Percentiles rank a stretch among this genome's conserved stretches.
Conservation (phyloP, 2,113 vertebrate genomes). For the sheep (Ovis aries) region DNA sequence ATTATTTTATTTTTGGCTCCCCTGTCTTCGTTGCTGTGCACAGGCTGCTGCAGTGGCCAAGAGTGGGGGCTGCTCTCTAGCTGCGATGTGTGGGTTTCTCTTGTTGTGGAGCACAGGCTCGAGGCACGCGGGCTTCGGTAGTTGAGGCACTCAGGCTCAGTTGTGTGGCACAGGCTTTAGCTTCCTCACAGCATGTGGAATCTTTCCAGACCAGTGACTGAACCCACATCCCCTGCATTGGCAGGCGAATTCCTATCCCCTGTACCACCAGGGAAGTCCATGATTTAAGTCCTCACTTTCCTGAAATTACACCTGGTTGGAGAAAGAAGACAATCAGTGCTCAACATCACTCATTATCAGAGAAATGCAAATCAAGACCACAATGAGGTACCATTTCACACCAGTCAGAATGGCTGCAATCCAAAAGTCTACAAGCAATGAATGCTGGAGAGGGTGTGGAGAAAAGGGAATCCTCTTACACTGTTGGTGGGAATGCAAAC, state of each 20-base stretch:
- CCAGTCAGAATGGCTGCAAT: no score
- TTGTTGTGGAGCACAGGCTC: background rate
- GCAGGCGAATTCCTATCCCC: background rate
- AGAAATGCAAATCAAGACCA: no score
- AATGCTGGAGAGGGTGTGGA: no score
- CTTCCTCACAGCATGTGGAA: background rate
- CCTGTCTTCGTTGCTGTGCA: background rate
- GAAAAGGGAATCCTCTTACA: no score
- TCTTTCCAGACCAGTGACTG: background rate
- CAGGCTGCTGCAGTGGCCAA: background rate
- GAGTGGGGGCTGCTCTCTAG: background rate
- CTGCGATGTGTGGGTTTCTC: accelerated
- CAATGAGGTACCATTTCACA: no score
- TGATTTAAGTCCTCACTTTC: background rate
- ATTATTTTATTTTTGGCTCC: background rate
- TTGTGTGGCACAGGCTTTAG: background rate
- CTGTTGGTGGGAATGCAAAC: no score
- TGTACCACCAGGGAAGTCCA: background rate
- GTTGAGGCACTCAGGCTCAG: background rate
- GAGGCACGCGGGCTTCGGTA: background rate
- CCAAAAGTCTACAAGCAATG: no score
- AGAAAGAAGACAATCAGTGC: background rate
- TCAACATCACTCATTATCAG: no score
- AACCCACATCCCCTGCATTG: background rate
- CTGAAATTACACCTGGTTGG: background rate